A percentile compares a stretch with the other conserved stretches of the same genome.
phyloP scores from a whole-genome alignment of 2,888 invertebrate species.

The Exephanes ischioxanthus region DNA sequence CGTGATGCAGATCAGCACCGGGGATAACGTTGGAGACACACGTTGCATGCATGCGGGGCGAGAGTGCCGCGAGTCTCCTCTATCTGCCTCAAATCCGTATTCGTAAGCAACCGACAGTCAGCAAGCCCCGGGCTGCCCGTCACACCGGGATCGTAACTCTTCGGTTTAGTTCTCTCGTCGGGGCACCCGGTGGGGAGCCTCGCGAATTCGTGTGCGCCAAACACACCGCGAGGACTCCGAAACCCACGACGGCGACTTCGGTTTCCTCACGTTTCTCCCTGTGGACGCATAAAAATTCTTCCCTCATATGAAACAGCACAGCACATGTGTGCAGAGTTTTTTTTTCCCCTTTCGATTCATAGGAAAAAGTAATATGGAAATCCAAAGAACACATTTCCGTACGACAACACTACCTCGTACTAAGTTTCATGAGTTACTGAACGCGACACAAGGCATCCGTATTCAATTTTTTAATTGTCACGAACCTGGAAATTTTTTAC shows the following conservation, averaged over 20 bases:
- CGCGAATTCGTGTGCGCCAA: conserved; percentile 32
- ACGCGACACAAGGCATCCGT: not conserved
- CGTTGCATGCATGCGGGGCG: conserved; percentile 39
- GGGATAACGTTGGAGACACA: conserved; percentile 46
- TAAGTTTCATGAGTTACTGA: not conserved
- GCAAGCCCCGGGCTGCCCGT: conserved; percentile 37
- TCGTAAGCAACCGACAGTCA: conserved; percentile 57
- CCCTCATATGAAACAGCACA: conserved; percentile 26
- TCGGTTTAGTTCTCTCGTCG: conserved; percentile 46
- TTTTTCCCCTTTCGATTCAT: not conserved
- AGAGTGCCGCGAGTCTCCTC: conserved; percentile 17
- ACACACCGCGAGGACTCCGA: conserved; percentile 23
- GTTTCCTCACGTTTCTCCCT: conserved; percentile 16
- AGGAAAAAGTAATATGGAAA: not conserved
- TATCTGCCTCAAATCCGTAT: conserved; percentile 45
- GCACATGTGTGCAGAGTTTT: not conserved
- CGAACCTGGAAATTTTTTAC: not conserved
- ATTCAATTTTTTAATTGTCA: not conserved
- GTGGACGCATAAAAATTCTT: conserved; percentile 31
- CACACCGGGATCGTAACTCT: conserved; percentile 60
- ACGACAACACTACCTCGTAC: not conserved
- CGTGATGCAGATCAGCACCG: conserved; percentile 38
- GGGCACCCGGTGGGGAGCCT: conserved; percentile 20
- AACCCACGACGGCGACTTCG: conserved; percentile 10
- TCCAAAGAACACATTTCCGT: not conserved